Evolutionary conservation across 2,888 invertebrate genomes (phyloP), one percentile per base, ranked within the genome.

Genomic region (Petrolisthes cinctipes): DNA sequence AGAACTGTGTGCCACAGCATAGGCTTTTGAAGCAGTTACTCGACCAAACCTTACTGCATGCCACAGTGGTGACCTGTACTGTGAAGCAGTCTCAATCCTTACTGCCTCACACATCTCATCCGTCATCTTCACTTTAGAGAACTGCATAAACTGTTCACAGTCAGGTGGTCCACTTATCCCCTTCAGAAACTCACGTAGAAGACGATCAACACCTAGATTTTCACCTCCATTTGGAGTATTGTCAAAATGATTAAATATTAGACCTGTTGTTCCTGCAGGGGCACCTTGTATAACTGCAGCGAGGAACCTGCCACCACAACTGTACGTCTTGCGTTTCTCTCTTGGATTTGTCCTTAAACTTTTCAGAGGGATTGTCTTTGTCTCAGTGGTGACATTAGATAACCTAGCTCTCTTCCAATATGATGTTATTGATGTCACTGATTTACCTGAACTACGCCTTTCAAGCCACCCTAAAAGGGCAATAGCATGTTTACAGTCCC

Each of bases 401-500:
- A 79, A 20, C 57, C 17, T 56, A 57, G 51, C 76, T 23, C 11
- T 57, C 76, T 73, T 51, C 76, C 37, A 76, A 56, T 56, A 54
- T 23, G 61, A 73, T 57, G 54, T 54, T 57, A 51, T 4, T 57
- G 57, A 73, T 11, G 61, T 83, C 20, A 83, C 79, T 57, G 56
- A 20, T 20, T 56, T 57, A 4, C 56, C 57, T 54, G 79, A 4
- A 79, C 56, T 57, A 20, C 79, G 56, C n/a, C 79, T 79, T 5
- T 56, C 79, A 79, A 79, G 79, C 79, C 20, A 56, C 51, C 79
- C 79, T 56, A 79, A 11, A 78, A 79, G 53, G 3, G 79, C 79
- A n/a, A 20, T n/a, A 14, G 4, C 79, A 79, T 79, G 79, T 5
- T 79, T 79, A 79, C 79, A 79, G 54, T 11, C 4, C 7, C 79